Conservation (phyloP, 2,888 invertebrate species). For the Phyllotreta cruciferae region DNA sequence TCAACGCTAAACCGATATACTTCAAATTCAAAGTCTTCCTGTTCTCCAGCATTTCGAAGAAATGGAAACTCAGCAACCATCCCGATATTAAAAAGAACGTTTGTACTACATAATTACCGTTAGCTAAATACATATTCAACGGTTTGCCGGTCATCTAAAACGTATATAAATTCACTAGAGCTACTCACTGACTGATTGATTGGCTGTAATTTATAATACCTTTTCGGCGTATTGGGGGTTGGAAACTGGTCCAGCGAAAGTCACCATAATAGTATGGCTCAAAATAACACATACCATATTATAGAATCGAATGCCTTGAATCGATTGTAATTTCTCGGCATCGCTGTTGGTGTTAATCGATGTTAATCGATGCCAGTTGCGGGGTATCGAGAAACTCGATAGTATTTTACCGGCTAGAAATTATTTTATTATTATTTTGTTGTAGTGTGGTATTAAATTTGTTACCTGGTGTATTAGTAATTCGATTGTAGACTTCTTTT, state of each 20-base stretch:
- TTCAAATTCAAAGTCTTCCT: conserved; percentile 41
- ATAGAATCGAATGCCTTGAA: conserved; percentile 50
- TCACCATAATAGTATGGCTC: conserved; percentile 47
- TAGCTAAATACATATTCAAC: conserved; percentile 44
- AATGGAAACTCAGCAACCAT: conserved; percentile 46
- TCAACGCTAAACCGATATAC: conserved; percentile 45
- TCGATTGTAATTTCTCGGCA: conserved; percentile 42
- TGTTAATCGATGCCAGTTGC: conserved; percentile 44
- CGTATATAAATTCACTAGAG: not conserved
- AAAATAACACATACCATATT: conserved; percentile 49
- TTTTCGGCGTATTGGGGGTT: conserved; percentile 48
- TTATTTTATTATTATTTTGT: not conserved
- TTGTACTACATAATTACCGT: conserved; percentile 48
- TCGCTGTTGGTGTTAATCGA: conserved; percentile 38
- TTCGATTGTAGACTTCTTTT: conserved; percentile 33
- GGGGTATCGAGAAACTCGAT: conserved; percentile 43
- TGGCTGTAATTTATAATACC: conserved; percentile 38
- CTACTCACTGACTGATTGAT: not conserved
- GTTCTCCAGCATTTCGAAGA: conserved; percentile 43
- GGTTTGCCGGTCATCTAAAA: conserved; percentile 42
- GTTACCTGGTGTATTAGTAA: conserved; percentile 30
- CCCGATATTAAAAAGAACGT: conserved; percentile 49
- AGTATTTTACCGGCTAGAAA: conserved; percentile 43
- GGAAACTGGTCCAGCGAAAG: conserved; percentile 45
- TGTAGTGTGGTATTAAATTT: not conserved